Conservation (phyloP, 2,797 vertebrate genomes). For the Myotis planiceps region DNA sequence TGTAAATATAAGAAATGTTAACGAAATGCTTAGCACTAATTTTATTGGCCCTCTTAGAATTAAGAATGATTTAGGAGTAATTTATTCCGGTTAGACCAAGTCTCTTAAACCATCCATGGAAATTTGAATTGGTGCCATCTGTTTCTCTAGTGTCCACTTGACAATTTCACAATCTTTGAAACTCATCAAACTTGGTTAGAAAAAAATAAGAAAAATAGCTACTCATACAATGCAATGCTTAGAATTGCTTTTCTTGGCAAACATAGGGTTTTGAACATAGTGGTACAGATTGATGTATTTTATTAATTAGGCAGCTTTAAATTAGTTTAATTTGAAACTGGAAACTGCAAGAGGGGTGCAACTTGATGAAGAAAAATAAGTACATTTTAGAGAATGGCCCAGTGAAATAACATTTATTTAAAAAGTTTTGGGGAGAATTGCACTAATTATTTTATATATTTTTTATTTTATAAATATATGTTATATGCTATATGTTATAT, state of each 20-base stretch:
- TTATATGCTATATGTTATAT: no score
- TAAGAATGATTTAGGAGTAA: constrained; percentile 25
- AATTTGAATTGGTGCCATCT: neutral
- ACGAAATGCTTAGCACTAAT: constrained; percentile 7
- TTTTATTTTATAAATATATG: no score
- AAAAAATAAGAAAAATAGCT: neutral
- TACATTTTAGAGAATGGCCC: neutral
- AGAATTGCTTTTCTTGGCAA: neutral
- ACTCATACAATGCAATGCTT: neutral
- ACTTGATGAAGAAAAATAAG: neutral
- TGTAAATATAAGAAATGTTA: constrained; percentile 16
- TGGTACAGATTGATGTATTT: neutral
- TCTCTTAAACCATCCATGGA: neutral
- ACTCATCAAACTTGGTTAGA: constrained; percentile 15
- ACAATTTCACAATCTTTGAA: constrained; percentile 17
- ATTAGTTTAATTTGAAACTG: neutral
- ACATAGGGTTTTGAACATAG: neutral
- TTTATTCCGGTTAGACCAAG: neutral
- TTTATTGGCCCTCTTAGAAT: constrained; percentile 16
- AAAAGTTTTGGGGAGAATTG: neutral
- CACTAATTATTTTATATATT: neutral
- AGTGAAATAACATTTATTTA: neutral
- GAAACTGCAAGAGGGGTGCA: neutral
- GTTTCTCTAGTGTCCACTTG: neutral
- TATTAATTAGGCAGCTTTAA: neutral